Evolutionary conservation across 2,888 invertebrate genomes (phyloP).

Genomic region (Melanostoma mellinum): DNA sequence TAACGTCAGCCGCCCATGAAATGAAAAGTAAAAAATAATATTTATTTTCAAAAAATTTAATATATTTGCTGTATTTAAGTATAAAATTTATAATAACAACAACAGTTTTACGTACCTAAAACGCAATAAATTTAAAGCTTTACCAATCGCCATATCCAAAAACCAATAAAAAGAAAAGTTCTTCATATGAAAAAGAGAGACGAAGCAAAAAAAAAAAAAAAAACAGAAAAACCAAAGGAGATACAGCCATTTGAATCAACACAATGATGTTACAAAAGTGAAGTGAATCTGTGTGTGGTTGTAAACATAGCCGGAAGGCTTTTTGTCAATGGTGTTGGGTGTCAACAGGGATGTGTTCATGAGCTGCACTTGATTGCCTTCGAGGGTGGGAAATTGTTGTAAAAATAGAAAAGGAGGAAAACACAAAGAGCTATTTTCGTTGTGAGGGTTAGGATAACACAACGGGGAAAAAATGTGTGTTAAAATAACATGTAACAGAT

Average conservation of each 20-base stretch:
- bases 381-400: constrained; percentile 8
- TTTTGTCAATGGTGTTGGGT: constrained; percentile 33
- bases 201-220: not conserved
- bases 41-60: constrained; percentile 8
- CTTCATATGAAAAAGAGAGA: not conserved
- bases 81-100: constrained; percentile 10
- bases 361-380: constrained; percentile 45
- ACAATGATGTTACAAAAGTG: constrained; percentile 38
- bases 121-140: constrained; percentile 40
- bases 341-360: constrained; percentile 27
- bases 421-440: constrained; percentile 8
- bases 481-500: constrained; percentile 54
- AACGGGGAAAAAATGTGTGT: constrained; percentile 15
- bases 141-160: constrained; percentile 24
- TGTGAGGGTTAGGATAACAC: not conserved
- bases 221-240: constrained; percentile 6
- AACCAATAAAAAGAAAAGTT: not conserved
- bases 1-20: constrained; percentile 80
- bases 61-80: constrained; percentile 28
- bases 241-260: constrained; percentile 37
- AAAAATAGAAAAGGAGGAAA: not conserved
- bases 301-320: constrained; percentile 23
- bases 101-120: constrained; percentile 33
- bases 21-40: constrained; percentile 19
- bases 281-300: constrained; percentile 36